Evolutionary conservation across 2,888 invertebrate genomes (phyloP).

Genomic region (Argyra leucocephala): DNA sequence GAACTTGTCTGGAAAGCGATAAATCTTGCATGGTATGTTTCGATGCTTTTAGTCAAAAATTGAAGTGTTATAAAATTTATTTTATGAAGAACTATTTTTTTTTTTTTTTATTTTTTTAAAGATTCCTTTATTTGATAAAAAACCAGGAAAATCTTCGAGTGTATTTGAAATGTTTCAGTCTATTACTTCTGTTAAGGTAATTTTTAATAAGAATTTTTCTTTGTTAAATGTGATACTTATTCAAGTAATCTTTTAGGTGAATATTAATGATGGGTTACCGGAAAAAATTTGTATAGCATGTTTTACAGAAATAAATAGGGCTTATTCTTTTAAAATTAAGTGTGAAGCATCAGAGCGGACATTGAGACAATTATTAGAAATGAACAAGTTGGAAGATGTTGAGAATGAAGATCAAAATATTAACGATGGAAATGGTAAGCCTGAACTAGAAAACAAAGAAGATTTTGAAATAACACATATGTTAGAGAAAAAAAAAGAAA

Average conservation of each 20-base stretch:
- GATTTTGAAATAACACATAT: background rate
- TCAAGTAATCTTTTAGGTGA: background rate
- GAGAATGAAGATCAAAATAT: constrained; percentile 7
- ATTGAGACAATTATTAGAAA: constrained; percentile 34
- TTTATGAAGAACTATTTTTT: too few relatives aligned
- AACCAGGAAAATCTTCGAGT: constrained; percentile 10
- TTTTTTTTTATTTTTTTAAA: background rate
- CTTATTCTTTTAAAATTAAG: constrained; percentile 40
- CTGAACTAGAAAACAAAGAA: background rate
- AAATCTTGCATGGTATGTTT: constrained; percentile 27
- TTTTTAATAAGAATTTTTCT: background rate
- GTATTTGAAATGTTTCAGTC: constrained; percentile 7
- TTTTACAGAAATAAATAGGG: constrained; percentile 40
- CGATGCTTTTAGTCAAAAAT: constrained; percentile 34
- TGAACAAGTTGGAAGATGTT: constrained; percentile 25
- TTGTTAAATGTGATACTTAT: too few relatives aligned
- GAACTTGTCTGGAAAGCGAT: constrained; percentile 36
- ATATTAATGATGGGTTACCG: constrained; percentile 38
- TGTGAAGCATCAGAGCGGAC: constrained; percentile 40
- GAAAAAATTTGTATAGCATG: constrained; percentile 39
- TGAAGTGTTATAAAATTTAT: too few relatives aligned
- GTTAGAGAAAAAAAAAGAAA: background rate
- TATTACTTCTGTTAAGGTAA: background rate
- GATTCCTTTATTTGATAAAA: constrained; percentile 3
- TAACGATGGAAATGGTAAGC: background rate